phyloP scores from a whole-genome alignment of 2,797 vertebrate genomes.

The Amblyraja radiata region DNA sequence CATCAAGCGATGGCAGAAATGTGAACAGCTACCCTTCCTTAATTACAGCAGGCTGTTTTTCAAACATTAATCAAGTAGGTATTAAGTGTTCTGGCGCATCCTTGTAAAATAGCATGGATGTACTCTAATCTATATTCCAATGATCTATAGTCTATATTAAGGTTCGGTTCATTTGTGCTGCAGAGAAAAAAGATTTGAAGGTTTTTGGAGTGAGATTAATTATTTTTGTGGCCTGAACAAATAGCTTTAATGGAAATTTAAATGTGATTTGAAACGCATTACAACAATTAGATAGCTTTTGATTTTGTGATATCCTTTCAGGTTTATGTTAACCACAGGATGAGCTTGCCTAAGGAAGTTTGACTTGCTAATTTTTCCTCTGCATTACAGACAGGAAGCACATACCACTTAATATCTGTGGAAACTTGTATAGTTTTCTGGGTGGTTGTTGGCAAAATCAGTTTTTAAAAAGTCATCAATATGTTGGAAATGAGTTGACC shows the following conservation, averaged over 20 bases:
- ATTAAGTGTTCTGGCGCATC: neutral
- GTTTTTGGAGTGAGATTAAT: neutral
- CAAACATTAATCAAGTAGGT: too few relatives aligned
- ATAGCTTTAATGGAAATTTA: neutral
- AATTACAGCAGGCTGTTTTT: neutral
- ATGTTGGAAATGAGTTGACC: neutral
- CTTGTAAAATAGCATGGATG: neutral
- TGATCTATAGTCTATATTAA: too few relatives aligned
- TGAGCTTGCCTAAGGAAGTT: conserved; percentile 17
- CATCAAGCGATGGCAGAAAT: neutral
- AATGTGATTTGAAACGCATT: conserved; percentile 28
- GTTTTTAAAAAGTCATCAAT: neutral
- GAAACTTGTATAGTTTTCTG: neutral
- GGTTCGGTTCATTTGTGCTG: neutral
- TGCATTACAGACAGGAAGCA: neutral
- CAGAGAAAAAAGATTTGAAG: neutral
- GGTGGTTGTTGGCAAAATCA: neutral
- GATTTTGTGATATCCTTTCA: neutral
- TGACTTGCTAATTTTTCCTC: neutral
- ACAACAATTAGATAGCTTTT: neutral
- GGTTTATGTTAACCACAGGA: neutral
- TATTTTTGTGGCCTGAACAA: neutral
- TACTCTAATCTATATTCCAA: neutral
- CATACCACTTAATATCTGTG: neutral
- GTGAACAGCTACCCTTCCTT: neutral